These are phyloP conservation scores for Aplysia californica DNA, from an alignment of 1,140 invertebrate species.

Conservation along the genomic window DNA sequence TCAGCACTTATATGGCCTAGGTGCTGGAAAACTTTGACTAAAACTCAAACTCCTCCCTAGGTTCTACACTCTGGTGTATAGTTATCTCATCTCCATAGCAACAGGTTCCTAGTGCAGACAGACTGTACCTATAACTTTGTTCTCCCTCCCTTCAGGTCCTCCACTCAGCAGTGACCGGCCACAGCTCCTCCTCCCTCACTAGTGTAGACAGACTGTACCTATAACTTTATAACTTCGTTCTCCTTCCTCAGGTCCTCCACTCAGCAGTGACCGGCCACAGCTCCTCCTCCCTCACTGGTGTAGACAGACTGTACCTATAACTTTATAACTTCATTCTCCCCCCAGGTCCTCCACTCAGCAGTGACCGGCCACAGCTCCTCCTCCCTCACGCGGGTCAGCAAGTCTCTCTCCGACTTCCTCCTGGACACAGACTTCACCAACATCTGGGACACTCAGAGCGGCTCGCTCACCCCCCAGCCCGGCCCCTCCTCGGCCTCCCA, in stretches of 20 bases:
- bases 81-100: too few species aligned
- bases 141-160: too few species aligned
- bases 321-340: too few species aligned
- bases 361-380: slow-evolving; percentile 64
- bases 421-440: slow-evolving; percentile 52
- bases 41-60: too few species aligned
- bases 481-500: neutral
- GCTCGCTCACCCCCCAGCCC: neutral
- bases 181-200: slow-evolving; percentile 49
- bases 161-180: slow-evolving; percentile 68
- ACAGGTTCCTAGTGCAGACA: too few species aligned
- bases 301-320: slow-evolving; percentile 52
- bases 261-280: slow-evolving; percentile 67
- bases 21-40: too few species aligned
- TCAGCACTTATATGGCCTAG: too few species aligned
- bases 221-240: too few species aligned
- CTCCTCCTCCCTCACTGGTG: slow-evolving; percentile 47
- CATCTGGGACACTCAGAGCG: slow-evolving; percentile 38
- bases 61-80: too few species aligned
- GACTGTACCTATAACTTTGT: too few species aligned
- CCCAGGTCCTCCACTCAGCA: slow-evolving; percentile 69
- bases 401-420: slow-evolving; percentile 53
- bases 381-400: slow-evolving; percentile 45
- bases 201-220: too few species aligned
- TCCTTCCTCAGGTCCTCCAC: slow-evolving; percentile 70